Conservation (phyloP, 1,140 invertebrate genomes). For the Drosophila bipectinata region DNA sequence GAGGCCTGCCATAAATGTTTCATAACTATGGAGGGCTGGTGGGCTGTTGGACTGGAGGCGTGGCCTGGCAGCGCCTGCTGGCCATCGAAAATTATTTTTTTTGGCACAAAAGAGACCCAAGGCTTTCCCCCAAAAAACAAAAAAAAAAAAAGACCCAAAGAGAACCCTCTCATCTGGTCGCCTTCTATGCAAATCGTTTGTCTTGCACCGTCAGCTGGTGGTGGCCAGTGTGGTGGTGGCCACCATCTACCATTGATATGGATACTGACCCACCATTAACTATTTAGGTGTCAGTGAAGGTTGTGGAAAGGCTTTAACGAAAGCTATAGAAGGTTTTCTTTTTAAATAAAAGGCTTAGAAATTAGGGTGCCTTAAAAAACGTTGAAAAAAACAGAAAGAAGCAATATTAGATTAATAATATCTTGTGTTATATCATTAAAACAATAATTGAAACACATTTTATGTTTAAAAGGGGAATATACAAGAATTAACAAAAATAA, state of each 20-base stretch:
- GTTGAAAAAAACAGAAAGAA: no score
- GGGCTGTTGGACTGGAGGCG: slow-evolving; percentile 2
- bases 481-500: no score
- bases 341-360: no score
- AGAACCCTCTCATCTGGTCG: not conserved
- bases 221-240: slow-evolving; percentile 6
- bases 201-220: slow-evolving; percentile 39
- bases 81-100: slow-evolving; percentile 53
- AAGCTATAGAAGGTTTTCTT: not conserved
- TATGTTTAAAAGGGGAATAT: no score
- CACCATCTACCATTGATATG: not conserved
- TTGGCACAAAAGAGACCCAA: not conserved
- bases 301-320: not conserved
- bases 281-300: slow-evolving; percentile 4
- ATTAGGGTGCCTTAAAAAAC: no score
- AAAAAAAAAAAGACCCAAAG: not conserved
- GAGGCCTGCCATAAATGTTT: slow-evolving; percentile 66
- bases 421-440: no score
- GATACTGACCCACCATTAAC: slow-evolving; percentile 30
- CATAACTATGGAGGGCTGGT: slow-evolving; percentile 51
- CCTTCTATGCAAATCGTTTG: slow-evolving; percentile 48
- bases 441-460: no score
- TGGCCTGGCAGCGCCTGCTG: slow-evolving; percentile 25
- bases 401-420: no score
- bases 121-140: not conserved